Conservation (phyloP, 2,113 vertebrate genomes). For the Gymnogyps californianus region DNA sequence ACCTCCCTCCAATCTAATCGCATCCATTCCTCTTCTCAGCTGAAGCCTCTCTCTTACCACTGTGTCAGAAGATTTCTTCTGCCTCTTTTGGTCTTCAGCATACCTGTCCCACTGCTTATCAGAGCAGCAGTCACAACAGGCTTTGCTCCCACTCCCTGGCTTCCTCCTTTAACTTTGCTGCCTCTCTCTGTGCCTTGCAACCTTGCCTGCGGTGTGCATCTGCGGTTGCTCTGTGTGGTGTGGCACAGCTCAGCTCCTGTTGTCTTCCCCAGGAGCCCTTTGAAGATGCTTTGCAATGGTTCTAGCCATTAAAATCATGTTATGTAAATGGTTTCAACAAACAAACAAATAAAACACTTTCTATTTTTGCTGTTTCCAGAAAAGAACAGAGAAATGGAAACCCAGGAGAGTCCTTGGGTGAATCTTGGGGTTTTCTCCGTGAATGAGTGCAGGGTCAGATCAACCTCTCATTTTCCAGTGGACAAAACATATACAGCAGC, state of each 20-base stretch:
- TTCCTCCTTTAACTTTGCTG: not conserved
- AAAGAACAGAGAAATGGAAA: not conserved
- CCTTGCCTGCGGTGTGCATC: rapidly evolving
- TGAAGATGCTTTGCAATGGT: not conserved
- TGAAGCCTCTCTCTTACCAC: not conserved
- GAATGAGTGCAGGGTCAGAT: not conserved
- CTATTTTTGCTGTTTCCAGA: not conserved
- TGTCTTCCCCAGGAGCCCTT: not conserved
- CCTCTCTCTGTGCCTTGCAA: not conserved
- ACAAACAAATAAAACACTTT: not conserved
- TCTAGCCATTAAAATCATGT: not conserved
- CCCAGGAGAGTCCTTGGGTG: not conserved
- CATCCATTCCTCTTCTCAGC: not conserved
- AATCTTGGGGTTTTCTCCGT: not conserved
- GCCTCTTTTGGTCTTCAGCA: not conserved
- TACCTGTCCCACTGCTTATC: not conserved
- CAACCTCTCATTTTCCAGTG: not conserved
- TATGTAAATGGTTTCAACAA: not conserved
- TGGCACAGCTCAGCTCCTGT: not conserved
- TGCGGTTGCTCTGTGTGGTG: not conserved
- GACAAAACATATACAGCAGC: not conserved
- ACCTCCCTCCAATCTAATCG: not conserved
- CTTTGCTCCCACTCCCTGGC: not conserved
- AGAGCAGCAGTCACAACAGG: not conserved
- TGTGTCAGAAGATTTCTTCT: not conserved